A percentile compares a stretch with the other conserved stretches of the same genome.
These are phyloP conservation scores for Eriocheir sinensis DNA, from an alignment of 1,140 invertebrate species.

Conservation along the genomic window DNA sequence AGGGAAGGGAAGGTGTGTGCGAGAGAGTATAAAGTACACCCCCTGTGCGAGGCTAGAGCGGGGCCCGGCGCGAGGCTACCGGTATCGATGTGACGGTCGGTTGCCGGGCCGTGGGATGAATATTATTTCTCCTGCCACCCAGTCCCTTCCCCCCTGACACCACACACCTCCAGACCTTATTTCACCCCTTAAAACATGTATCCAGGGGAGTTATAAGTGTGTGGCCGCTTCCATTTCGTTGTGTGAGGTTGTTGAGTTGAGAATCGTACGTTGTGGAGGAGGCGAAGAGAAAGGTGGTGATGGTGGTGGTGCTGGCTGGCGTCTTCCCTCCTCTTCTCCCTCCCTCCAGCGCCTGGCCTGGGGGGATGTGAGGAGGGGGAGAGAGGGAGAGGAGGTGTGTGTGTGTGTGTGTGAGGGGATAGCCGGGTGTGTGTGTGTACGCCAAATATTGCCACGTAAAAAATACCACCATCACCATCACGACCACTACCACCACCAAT, in stretches of 20 bases:
- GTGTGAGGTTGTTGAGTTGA: too few relatives aligned
- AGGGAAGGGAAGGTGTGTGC: constrained; percentile 58
- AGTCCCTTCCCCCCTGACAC: background rate
- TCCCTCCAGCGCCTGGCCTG: constrained; percentile 68
- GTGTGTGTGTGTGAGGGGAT: background rate
- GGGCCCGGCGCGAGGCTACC: constrained; percentile 72
- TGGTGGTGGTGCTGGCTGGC: too few relatives aligned
- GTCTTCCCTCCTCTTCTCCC: too few relatives aligned
- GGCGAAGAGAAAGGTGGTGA: constrained; percentile 71
- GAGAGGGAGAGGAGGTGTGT: background rate
- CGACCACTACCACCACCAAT: background rate
- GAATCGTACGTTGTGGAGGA: too few relatives aligned
- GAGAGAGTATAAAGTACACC: constrained; percentile 64
- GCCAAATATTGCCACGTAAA: constrained; percentile 76
- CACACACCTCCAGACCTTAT: background rate
- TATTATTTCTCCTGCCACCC: constrained; percentile 17
- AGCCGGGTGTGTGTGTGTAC: constrained; percentile 69
- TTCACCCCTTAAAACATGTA: too few relatives aligned
- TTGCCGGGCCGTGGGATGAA: constrained; percentile 59
- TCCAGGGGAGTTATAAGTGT: too few relatives aligned
- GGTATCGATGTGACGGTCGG: constrained; percentile 74
- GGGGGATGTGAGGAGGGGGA: constrained; percentile 56
- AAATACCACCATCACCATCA: constrained; percentile 61
- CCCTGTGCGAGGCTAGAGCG: constrained; percentile 75
- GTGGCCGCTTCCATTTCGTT: too few relatives aligned